These are phyloP conservation scores for Montipora capricornis DNA, from an alignment of 64 coral and sea anemone species.

Conservation along the genomic window DNA sequence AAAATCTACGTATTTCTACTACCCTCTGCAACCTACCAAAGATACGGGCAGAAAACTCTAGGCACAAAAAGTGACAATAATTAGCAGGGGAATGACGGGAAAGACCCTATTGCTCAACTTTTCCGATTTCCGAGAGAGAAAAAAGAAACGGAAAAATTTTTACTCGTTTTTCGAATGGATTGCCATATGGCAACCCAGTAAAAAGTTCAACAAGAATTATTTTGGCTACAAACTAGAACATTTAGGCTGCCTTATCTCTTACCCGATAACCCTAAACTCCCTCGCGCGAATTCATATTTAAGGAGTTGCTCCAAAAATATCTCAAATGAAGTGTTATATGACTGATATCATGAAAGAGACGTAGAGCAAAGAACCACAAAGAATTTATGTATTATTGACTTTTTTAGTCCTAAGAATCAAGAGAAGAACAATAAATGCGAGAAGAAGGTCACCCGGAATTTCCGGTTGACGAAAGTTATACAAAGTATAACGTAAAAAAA, in stretches of 20 bases:
- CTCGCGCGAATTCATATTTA: neutral
- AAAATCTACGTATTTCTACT: no score
- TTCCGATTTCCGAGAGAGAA: neutral
- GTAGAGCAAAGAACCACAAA: neutral
- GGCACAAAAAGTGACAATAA: no score
- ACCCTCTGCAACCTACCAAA: no score
- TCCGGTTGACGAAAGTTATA: neutral
- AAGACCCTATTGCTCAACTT: no score
- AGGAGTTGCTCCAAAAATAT: neutral
- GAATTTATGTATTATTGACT: neutral
- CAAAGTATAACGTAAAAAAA: neutral
- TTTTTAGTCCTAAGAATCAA: neutral
- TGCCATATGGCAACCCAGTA: no score
- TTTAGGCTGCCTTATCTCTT: neutral
- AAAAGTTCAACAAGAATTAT: neutral
- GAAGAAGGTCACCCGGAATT: neutral
- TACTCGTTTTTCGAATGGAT: no score
- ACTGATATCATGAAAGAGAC: neutral
- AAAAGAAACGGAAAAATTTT: no score
- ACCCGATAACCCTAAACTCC: neutral
- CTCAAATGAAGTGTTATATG: neutral
- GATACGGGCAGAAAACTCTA: no score
- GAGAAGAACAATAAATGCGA: neutral
- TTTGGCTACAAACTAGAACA: slow-evolving; percentile 4
- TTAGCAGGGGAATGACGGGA: no score